Evolutionary conservation across 2,113 vertebrate genomes (phyloP).

Genomic region (Vulpes lagopus): DNA sequence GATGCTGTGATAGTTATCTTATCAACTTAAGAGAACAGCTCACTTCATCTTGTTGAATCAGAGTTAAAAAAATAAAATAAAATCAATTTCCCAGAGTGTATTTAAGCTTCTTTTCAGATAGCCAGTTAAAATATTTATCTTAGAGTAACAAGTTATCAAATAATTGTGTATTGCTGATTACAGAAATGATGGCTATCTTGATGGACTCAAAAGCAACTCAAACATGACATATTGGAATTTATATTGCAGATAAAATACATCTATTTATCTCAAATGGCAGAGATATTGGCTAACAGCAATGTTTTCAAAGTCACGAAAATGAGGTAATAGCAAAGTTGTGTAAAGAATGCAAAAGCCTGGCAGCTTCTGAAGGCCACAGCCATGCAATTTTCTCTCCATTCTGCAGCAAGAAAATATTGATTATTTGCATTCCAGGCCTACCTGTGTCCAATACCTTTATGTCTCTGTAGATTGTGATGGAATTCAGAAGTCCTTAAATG

Average conservation of each 20-base stretch:
- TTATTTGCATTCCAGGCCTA: background rate
- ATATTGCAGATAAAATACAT: constrained; percentile 55
- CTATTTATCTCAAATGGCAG: constrained; percentile 15
- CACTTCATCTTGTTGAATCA: constrained; percentile 1
- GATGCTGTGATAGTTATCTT: background rate
- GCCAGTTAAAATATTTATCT: constrained; percentile 66
- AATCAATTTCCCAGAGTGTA: constrained; percentile 59
- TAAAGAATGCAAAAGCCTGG: background rate
- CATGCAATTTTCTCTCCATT: background rate
- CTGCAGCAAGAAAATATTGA: background rate
- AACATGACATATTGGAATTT: background rate
- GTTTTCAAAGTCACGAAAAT: constrained; percentile 36
- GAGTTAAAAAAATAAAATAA: constrained; percentile 13
- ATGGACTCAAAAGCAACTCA: constrained; percentile 45
- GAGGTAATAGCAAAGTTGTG: background rate
- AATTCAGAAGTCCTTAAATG: background rate
- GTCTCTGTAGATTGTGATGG: background rate
- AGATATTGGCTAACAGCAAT: background rate
- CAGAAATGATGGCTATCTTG: constrained; percentile 51
- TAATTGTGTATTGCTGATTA: constrained; percentile 56
- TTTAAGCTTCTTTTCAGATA: constrained; percentile 24
- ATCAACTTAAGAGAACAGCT: background rate
- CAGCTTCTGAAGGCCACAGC: background rate
- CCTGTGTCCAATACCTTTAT: background rate
- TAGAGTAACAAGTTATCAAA: constrained; percentile 61